Evolutionary conservation across 2,888 invertebrate species (phyloP).

Genomic region (Nomada fucata): DNA sequence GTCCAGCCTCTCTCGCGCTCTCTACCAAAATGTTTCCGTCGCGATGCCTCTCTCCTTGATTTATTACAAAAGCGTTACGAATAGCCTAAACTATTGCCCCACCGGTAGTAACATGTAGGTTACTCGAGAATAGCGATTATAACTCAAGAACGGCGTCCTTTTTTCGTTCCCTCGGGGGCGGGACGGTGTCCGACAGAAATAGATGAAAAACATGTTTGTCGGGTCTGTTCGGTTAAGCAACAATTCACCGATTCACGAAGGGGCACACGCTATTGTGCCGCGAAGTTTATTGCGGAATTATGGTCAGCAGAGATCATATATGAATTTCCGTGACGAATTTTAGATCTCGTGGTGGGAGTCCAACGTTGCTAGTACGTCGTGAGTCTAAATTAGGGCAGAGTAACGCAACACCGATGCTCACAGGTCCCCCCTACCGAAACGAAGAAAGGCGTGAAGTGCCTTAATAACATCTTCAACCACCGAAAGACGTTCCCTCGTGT

Average conservation of each 20-base stretch:
- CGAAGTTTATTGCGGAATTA: background rate
- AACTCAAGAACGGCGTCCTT: slow-evolving; percentile 8
- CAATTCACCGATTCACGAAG: background rate
- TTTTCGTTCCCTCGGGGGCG: slow-evolving; percentile 2
- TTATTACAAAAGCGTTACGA: background rate
- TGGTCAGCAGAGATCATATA: slow-evolving; percentile 51
- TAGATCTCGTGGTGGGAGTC: slow-evolving; percentile 75
- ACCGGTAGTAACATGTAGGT: slow-evolving; percentile 5
- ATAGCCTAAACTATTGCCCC: background rate
- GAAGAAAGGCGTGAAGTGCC: slow-evolving; percentile 45
- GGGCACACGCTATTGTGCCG: background rate
- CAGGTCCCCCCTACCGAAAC: slow-evolving; percentile 60
- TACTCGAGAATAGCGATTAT: slow-evolving; percentile 25
- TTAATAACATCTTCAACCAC: slow-evolving; percentile 52
- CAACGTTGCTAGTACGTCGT: slow-evolving; percentile 73
- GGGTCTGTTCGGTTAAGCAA: background rate
- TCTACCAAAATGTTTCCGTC: background rate
- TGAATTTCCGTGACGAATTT: slow-evolving; percentile 77
- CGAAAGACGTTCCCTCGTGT: slow-evolving; percentile 20
- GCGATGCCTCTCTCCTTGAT: background rate
- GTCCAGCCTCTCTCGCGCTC: background rate
- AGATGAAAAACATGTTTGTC: background rate
- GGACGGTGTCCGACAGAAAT: slow-evolving; percentile 19
- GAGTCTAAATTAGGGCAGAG: slow-evolving; percentile 84
- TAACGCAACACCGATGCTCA: slow-evolving; percentile 82